Evolutionary conservation across 2,888 invertebrate genomes (phyloP).

Genomic region (Andrena marginata): DNA sequence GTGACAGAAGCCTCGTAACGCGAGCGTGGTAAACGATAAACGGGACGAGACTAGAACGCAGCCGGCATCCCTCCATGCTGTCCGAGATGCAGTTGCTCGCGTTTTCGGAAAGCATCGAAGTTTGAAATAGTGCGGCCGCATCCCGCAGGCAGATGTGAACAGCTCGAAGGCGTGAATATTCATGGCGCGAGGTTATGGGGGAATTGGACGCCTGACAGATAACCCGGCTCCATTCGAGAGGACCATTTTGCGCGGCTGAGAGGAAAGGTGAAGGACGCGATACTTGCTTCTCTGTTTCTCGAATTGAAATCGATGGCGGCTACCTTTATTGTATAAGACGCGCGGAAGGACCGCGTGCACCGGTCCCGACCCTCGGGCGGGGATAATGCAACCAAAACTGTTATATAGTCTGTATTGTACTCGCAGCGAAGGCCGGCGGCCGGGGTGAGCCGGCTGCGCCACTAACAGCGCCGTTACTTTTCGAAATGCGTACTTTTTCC

Average conservation of each 20-base stretch:
- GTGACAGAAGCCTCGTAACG: neutral
- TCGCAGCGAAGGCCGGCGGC: slow-evolving; percentile 14
- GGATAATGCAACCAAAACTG: slow-evolving; percentile 28
- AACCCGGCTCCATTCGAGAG: slow-evolving; percentile 29
- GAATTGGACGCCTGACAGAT: slow-evolving; percentile 48
- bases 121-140: slow-evolving; percentile 12
- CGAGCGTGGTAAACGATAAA: neutral
- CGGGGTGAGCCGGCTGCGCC: slow-evolving; percentile 37
- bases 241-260: slow-evolving; percentile 29
- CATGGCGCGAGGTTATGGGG: slow-evolving; percentile 65
- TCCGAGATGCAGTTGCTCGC: slow-evolving; percentile 30
- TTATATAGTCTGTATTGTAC: slow-evolving; percentile 21
- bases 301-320: neutral
- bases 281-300: neutral
- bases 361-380: slow-evolving; percentile 7
- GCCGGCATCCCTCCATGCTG: slow-evolving; percentile 14
- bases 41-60: neutral
- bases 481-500: slow-evolving; percentile 18
- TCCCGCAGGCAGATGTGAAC: slow-evolving; percentile 26
- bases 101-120: slow-evolving; percentile 15
- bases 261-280: slow-evolving; percentile 52
- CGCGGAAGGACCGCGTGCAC: slow-evolving; percentile 14
- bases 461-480: slow-evolving; percentile 14
- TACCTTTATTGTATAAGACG: neutral
- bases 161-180: slow-evolving; percentile 41